A percentile compares a stretch with the other conserved stretches of the same genome.
These are phyloP conservation scores for Palloptera scutellata DNA, from an alignment of 2,888 invertebrate genomes.

Conservation along the genomic window DNA sequence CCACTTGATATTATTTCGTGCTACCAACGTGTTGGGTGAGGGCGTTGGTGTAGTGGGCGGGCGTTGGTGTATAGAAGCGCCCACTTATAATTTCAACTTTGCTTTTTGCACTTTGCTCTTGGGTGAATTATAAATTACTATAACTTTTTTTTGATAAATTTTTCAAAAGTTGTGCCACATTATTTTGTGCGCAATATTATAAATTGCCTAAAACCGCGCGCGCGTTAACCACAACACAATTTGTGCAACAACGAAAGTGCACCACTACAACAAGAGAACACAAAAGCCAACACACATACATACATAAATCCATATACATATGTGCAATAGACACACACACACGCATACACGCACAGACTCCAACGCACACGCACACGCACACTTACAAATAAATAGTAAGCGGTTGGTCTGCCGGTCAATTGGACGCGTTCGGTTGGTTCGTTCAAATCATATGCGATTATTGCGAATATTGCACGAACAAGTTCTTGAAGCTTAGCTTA, in stretches of 20 bases:
- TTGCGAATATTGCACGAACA: too few species aligned
- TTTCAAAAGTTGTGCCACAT: not conserved
- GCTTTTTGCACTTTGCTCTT: too few species aligned
- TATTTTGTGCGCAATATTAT: slow-evolving; percentile 18
- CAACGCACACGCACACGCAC: not conserved
- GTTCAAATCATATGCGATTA: too few species aligned
- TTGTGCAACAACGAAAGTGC: not conserved
- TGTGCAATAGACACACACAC: not conserved
- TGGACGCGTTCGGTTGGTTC: too few species aligned
- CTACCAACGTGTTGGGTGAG: too few species aligned
- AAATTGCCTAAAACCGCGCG: slow-evolving; percentile 20
- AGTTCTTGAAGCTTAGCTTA: not conserved
- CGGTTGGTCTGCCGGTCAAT: not conserved
- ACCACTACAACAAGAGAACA: slow-evolving; percentile 8
- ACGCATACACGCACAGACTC: not conserved
- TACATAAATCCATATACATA: not conserved
- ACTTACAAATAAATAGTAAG: not conserved
- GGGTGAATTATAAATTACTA: too few species aligned
- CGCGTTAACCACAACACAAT: slow-evolving; percentile 15
- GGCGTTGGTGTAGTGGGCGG: too few species aligned
- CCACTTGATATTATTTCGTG: too few species aligned
- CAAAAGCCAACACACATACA: not conserved
- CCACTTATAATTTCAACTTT: too few species aligned
- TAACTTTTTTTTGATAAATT: too few species aligned
- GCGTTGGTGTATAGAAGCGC: too few species aligned